These are phyloP conservation scores for Ormia ochracea DNA, from an alignment of 2,888 invertebrate genomes.

Conservation along the genomic window DNA sequence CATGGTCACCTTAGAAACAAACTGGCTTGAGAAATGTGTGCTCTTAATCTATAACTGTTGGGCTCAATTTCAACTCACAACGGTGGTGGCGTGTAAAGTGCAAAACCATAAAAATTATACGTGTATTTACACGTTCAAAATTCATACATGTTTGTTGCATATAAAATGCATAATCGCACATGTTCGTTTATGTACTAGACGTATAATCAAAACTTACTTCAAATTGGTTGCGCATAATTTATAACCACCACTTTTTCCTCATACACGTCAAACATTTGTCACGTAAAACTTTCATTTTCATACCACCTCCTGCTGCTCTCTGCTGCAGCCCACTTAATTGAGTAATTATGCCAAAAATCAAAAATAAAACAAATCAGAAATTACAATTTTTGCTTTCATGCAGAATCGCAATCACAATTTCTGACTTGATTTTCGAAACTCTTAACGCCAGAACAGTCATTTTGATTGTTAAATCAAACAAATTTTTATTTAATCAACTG, in stretches of 20 bases:
- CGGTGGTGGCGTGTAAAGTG: slow-evolving; percentile 17
- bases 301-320: slow-evolving; percentile 25
- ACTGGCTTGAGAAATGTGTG: slow-evolving; percentile 3
- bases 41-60: slow-evolving; percentile 21
- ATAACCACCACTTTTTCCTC: slow-evolving; percentile 27
- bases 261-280: slow-evolving; percentile 44
- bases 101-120: slow-evolving; percentile 3
- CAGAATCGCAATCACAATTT: not conserved
- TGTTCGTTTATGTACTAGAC: slow-evolving; percentile 9
- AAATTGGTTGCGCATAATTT: slow-evolving; percentile 47
- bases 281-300: slow-evolving; percentile 59
- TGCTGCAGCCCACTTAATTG: slow-evolving; percentile 49
- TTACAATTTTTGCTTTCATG: slow-evolving; percentile 18
- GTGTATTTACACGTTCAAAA: not conserved
- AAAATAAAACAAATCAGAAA: slow-evolving; percentile 33
- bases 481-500: slow-evolving; percentile 52
- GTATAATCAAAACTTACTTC: slow-evolving; percentile 26
- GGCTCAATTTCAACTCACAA: slow-evolving; percentile 44
- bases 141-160: not conserved
- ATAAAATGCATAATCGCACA: slow-evolving; percentile 14
- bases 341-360: slow-evolving; percentile 57
- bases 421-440: slow-evolving; percentile 15
- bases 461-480: slow-evolving; percentile 41
- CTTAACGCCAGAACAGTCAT: slow-evolving; percentile 3
- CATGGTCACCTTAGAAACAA: not conserved